These are phyloP conservation scores for Eutrigla gurnardus DNA, from an alignment of 2,797 vertebrate species.

Conservation along the genomic window DNA sequence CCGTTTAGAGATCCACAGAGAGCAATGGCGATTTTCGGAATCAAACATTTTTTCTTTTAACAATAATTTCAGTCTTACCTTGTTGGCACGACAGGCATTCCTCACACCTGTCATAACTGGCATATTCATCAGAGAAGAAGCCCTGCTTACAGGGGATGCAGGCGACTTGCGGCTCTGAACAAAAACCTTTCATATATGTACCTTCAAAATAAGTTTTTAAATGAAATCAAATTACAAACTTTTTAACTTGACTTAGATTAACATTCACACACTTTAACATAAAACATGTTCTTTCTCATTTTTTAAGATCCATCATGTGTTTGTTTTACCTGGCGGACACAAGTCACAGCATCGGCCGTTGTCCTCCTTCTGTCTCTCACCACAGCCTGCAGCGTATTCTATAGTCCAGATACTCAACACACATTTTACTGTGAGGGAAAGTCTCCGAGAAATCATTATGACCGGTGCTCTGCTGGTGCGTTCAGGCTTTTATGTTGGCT, in stretches of 20 bases:
- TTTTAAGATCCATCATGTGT: background rate
- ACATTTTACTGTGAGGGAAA: slow-evolving; percentile 12
- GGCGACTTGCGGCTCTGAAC: slow-evolving; percentile 31
- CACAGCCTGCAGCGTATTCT: slow-evolving; percentile 24
- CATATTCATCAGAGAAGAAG: background rate
- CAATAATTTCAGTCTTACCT: slow-evolving; percentile 49
- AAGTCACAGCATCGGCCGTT: slow-evolving; percentile 60
- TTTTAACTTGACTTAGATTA: too few species aligned
- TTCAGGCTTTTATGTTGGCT: slow-evolving; percentile 53
- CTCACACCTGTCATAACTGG: slow-evolving; percentile 48
- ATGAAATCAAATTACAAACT: too few species aligned
- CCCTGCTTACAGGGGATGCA: slow-evolving; percentile 64
- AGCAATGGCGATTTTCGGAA: background rate
- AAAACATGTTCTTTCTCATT: slow-evolving; percentile 3
- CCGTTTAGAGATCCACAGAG: background rate
- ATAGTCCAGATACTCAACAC: slow-evolving; percentile 29
- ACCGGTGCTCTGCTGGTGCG: background rate
- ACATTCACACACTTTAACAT: background rate
- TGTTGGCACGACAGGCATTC: slow-evolving; percentile 58
- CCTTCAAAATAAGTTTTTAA: slow-evolving; percentile 59
- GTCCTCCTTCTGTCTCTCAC: rapidly evolving
- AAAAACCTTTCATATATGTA: slow-evolving; percentile 24
- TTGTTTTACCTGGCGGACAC: slow-evolving; percentile 78
- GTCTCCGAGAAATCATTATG: slow-evolving; percentile 56
- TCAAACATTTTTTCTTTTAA: background rate